These are phyloP conservation scores for Cancer borealis DNA, from an alignment of 2,888 invertebrate species.

Conservation along the genomic window DNA sequence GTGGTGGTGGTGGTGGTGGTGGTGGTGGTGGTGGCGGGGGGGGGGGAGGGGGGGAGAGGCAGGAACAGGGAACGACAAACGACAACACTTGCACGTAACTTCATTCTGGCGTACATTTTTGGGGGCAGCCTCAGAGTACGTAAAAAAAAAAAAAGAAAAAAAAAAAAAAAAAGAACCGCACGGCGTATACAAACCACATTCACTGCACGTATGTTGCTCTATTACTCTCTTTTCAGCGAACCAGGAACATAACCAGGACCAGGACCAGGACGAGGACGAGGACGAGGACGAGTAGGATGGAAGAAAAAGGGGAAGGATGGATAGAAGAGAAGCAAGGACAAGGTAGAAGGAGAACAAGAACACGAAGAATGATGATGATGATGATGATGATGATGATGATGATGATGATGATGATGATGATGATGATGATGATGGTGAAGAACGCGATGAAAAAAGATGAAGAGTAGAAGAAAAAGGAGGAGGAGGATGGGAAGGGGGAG, in stretches of 20 bases:
- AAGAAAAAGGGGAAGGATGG: background rate
- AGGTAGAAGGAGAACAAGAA: background rate
- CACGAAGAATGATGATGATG: background rate
- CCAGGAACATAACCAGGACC: background rate
- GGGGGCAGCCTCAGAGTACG: too few relatives aligned
- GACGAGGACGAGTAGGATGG: background rate
- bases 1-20: too few relatives aligned
- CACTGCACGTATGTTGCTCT: background rate
- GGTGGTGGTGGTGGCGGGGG: background rate
- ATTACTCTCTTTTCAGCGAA: background rate
- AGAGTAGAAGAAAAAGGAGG: background rate
- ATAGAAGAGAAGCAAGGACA: background rate
- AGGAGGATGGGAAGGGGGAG: background rate
- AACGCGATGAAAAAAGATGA: background rate
- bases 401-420: background rate
- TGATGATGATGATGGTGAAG: background rate
- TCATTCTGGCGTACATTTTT: background rate
- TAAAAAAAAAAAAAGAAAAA: too few relatives aligned
- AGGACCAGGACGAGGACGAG: background rate
- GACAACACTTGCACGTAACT: slow-evolving; percentile 8
- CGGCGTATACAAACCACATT: background rate
- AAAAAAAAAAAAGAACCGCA: background rate
- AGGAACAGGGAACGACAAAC: background rate
- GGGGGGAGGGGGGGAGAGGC: background rate
- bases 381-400: background rate